phyloP scores from a whole-genome alignment of 2,797 vertebrate species.

The Pteropus rufus region DNA sequence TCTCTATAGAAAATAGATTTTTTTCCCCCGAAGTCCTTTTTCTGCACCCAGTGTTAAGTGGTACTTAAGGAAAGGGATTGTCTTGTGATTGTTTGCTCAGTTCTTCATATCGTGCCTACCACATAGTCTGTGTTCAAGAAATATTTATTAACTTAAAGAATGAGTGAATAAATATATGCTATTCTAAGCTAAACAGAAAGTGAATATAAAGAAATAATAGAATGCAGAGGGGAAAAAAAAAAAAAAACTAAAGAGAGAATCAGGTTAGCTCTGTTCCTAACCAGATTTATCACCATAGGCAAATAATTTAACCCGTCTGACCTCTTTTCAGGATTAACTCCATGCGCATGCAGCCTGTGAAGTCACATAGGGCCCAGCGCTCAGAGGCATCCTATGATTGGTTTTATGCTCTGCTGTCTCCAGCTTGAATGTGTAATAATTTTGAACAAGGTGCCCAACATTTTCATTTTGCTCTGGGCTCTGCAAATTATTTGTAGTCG shows the following conservation, averaged over 20 bases:
- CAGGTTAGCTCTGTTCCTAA: not conserved
- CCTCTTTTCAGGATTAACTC: not conserved
- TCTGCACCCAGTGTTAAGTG: not conserved
- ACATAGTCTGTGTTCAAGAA: not conserved
- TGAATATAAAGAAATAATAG: not conserved
- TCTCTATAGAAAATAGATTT: not conserved
- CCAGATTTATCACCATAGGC: not conserved
- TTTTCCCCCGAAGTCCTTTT: not conserved
- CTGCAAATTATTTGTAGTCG: not conserved
- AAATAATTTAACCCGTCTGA: not conserved
- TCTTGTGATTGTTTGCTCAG: not conserved
- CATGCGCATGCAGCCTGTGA: not conserved
- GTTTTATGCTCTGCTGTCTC: not conserved
- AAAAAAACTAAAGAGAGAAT: not conserved
- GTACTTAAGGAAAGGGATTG: not conserved
- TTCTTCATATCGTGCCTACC: not conserved
- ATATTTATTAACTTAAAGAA: slow-evolving; percentile 14
- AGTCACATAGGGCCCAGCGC: not conserved
- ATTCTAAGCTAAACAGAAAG: not conserved
- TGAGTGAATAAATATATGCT: not conserved
- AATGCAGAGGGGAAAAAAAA: not conserved
- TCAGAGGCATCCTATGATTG: not conserved
- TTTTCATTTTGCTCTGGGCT: not conserved
- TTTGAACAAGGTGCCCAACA: not conserved
- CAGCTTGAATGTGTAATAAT: not conserved